A percentile compares a stretch with the other conserved stretches of the same genome.
Evolutionary conservation across 2,888 invertebrate species (phyloP).

Genomic region (Plebejus argus): DNA sequence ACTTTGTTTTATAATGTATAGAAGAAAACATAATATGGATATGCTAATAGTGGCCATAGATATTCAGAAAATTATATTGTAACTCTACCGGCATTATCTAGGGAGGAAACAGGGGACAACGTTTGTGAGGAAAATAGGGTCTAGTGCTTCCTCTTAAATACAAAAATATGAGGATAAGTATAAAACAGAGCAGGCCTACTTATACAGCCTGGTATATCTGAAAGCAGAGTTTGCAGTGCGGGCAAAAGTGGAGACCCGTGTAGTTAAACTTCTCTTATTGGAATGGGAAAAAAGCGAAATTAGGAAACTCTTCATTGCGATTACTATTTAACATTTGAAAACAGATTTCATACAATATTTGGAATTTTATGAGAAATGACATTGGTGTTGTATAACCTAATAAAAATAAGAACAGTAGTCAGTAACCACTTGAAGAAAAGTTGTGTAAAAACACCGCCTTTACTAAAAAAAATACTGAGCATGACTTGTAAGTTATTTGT

Average conservation of each 20-base stretch:
- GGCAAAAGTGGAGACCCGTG: slow-evolving; percentile 26
- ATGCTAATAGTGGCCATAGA: no score
- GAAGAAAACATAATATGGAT: no score
- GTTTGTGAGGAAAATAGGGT: no score
- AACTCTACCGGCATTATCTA: no score
- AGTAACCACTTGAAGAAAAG: background rate
- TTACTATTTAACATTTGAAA: background rate
- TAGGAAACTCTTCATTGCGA: background rate
- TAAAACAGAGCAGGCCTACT: background rate
- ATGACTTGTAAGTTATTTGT: no score
- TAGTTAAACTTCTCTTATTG: slow-evolving; percentile 27
- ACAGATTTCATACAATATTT: background rate
- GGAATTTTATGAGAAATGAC: background rate
- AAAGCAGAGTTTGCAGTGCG: slow-evolving; percentile 16
- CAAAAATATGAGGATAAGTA: background rate
- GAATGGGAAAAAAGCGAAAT: slow-evolving; percentile 1
- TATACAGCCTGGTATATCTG: slow-evolving; percentile 12
- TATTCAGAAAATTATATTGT: no score
- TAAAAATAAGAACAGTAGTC: background rate
- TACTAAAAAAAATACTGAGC: background rate
- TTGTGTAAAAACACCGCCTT: background rate
- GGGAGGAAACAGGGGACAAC: no score
- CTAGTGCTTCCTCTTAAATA: no score
- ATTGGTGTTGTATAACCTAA: no score
- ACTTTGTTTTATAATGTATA: no score